Percentiles rank a stretch among this genome's conserved stretches.
Conservation (phyloP, 2,888 invertebrate genomes). For the Ganaspis brasiliensis region DNA sequence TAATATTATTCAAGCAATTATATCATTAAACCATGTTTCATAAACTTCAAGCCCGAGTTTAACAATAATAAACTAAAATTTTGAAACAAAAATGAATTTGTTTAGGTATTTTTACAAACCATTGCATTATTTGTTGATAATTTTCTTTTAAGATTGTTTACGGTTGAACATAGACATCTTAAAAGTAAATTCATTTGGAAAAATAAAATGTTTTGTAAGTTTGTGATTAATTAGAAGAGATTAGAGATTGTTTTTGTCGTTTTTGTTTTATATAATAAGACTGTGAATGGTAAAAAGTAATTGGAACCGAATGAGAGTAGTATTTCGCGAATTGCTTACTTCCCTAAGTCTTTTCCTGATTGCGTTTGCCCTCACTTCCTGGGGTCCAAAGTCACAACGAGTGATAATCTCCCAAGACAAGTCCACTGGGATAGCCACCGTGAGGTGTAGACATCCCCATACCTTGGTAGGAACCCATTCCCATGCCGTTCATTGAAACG, state of each 20-base stretch:
- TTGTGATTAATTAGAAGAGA: no score
- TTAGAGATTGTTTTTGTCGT: no score
- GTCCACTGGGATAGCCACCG: constrained; percentile 76
- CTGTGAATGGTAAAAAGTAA: not conserved
- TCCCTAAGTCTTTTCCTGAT: constrained; percentile 76
- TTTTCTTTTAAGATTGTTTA: no score
- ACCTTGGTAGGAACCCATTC: constrained; percentile 78
- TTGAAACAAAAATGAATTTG: no score
- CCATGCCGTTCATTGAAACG: constrained; percentile 80
- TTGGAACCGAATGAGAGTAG: constrained; percentile 17
- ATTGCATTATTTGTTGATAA: not conserved
- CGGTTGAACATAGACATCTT: no score
- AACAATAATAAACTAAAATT: no score
- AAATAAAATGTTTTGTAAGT: no score
- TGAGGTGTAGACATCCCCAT: constrained; percentile 78
- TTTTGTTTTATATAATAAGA: not conserved
- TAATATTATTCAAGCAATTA: no score
- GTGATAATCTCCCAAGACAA: constrained; percentile 79
- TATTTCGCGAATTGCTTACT: constrained; percentile 52
- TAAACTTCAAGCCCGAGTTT: no score
- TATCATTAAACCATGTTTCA: no score
- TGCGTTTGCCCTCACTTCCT: constrained; percentile 74
- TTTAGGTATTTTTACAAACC: no score
- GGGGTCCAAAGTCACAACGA: constrained; percentile 80
- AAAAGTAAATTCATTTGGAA: no score